phyloP scores from a whole-genome alignment of 2,888 invertebrate genomes.

The Ochropacha duplaris region DNA sequence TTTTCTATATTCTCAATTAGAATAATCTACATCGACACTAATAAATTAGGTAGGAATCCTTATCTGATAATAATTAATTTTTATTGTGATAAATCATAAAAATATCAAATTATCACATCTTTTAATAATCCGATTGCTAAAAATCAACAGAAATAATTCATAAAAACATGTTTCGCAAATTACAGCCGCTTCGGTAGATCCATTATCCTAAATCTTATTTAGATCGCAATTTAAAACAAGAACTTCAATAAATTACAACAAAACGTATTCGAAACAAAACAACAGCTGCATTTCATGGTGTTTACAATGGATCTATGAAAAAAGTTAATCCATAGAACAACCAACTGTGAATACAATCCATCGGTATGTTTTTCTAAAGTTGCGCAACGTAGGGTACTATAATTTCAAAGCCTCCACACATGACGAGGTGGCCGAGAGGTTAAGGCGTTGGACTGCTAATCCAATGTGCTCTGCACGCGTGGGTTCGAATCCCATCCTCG shows the following conservation, averaged over 20 bases:
- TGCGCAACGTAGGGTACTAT: background rate
- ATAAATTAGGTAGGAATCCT: background rate
- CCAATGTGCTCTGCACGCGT: conserved; percentile 91
- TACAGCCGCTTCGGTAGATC: background rate
- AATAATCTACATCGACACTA: no score
- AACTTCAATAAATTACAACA: conserved; percentile 32
- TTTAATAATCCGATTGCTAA: background rate
- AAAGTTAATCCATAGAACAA: conserved; percentile 21
- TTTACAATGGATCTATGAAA: conserved; percentile 33
- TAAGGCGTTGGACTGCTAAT: conserved; percentile 88
- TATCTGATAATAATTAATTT: background rate
- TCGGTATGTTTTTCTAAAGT: background rate
- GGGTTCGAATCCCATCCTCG: conserved; percentile 92
- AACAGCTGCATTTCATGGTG: conserved; percentile 36
- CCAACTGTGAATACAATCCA: conserved; percentile 22
- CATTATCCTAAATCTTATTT: conserved; percentile 20
- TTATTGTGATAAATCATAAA: no score
- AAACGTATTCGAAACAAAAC: conserved; percentile 20
- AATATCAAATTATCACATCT: background rate
- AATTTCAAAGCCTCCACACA: conserved; percentile 2
- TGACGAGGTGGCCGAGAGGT: conserved; percentile 84
- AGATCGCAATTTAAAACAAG: conserved; percentile 30
- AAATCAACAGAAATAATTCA: background rate
- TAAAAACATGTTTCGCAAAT: background rate
- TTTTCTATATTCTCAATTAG: no score